Evolutionary conservation across 2,113 vertebrate genomes (phyloP).

Genomic region (Thymallus thymallus): DNA sequence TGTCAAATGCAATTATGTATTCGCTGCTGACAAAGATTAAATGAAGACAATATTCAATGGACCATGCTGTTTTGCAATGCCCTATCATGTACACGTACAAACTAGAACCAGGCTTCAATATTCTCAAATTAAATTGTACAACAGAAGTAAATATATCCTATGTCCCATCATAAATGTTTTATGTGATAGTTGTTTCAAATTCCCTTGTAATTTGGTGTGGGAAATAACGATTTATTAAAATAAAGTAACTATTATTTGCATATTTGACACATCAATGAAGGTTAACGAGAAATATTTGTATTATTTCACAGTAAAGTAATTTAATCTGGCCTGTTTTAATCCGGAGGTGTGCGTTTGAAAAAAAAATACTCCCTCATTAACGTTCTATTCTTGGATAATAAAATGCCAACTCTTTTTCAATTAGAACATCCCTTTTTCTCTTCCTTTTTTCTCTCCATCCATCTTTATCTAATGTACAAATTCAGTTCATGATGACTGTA

Average conservation of each 20-base stretch:
- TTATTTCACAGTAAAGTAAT: slow-evolving; percentile 24
- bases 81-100: neutral
- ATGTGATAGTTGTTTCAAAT: neutral
- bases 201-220: neutral
- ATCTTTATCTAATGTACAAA: slow-evolving; percentile 69
- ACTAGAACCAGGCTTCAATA: neutral
- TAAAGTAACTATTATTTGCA: slow-evolving; percentile 11
- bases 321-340: slow-evolving; percentile 52
- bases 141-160: neutral
- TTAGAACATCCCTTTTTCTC: slow-evolving; percentile 59
- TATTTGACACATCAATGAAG: slow-evolving; percentile 22
- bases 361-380: slow-evolving; percentile 78
- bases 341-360: slow-evolving; percentile 58
- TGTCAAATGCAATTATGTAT: neutral
- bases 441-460: slow-evolving; percentile 61
- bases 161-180: no score
- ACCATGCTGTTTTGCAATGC: neutral
- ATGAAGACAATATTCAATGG: neutral
- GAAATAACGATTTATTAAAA: neutral
- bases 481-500: slow-evolving; percentile 84
- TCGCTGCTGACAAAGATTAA: neutral
- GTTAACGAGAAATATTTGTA: slow-evolving; percentile 38
- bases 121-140: neutral
- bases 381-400: slow-evolving; percentile 71
- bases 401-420: slow-evolving; percentile 81